These are phyloP conservation scores for Habrosyne pyritoides DNA, from an alignment of 2,888 invertebrate species.

Conservation along the genomic window DNA sequence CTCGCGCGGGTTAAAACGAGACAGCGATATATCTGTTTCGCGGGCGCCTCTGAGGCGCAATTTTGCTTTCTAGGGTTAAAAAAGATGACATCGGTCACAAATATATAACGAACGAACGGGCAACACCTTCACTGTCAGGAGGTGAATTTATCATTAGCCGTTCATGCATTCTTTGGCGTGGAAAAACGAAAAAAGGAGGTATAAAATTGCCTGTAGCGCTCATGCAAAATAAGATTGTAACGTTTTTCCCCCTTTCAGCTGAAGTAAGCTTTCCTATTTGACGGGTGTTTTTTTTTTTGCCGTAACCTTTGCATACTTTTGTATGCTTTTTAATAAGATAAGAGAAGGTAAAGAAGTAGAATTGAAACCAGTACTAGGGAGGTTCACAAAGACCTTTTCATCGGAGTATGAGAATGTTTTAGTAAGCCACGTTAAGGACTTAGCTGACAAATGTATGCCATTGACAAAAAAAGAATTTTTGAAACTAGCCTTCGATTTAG, in stretches of 20 bases:
- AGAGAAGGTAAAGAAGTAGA: too few relatives aligned
- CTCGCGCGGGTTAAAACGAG: slow-evolving; percentile 15
- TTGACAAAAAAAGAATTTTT: slow-evolving; percentile 3
- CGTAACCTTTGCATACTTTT: slow-evolving; percentile 27
- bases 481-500: slow-evolving; percentile 13
- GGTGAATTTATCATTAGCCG: slow-evolving; percentile 15
- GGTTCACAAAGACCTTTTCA: too few relatives aligned
- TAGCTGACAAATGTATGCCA: too few relatives aligned
- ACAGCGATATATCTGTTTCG: slow-evolving; percentile 15
- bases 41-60: slow-evolving; percentile 18
- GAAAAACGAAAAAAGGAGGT: slow-evolving; percentile 32
- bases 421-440: too few relatives aligned
- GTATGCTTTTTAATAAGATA: too few relatives aligned
- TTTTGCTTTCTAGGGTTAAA: too few relatives aligned
- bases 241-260: slow-evolving; percentile 28
- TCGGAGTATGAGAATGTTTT: too few relatives aligned
- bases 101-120: too few relatives aligned
- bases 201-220: slow-evolving; percentile 24
- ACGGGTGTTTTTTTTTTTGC: slow-evolving; percentile 19
- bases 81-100: too few relatives aligned
- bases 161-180: slow-evolving; percentile 20
- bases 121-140: slow-evolving; percentile 14
- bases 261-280: slow-evolving; percentile 29
- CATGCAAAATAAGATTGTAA: slow-evolving; percentile 25
- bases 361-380: too few relatives aligned